These are phyloP conservation scores for Upupa epops DNA, from an alignment of 2,113 vertebrate species.

Conservation along the genomic window DNA sequence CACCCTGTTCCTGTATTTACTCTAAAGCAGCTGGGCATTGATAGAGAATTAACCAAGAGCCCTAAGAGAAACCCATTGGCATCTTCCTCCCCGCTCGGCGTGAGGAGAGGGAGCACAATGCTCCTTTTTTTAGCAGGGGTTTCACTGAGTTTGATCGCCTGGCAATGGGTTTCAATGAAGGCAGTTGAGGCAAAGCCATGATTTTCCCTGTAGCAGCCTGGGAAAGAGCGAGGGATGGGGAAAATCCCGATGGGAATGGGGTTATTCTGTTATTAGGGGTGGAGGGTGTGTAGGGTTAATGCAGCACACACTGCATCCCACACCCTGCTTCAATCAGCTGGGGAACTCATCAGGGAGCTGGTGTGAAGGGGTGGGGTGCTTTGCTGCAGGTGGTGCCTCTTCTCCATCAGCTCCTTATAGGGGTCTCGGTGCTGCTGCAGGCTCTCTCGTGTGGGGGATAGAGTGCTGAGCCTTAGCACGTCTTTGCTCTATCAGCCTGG, in stretches of 20 bases:
- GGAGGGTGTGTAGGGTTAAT: not conserved
- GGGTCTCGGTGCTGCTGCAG: rapidly evolving
- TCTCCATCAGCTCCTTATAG: not conserved
- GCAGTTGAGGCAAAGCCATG: slow-evolving; percentile 33
- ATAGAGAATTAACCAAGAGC: slow-evolving; percentile 34
- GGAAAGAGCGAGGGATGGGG: slow-evolving; percentile 27
- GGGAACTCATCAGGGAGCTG: not conserved
- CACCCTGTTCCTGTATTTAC: slow-evolving; percentile 54
- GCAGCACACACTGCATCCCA: not conserved
- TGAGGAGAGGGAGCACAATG: slow-evolving; percentile 13
- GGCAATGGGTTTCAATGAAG: slow-evolving; percentile 30
- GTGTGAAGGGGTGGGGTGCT: not conserved
- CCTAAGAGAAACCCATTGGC: slow-evolving; percentile 11
- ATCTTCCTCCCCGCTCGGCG: slow-evolving; percentile 2
- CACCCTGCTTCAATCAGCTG: not conserved
- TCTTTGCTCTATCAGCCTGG: not conserved
- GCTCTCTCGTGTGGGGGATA: not conserved
- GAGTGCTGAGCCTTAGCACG: rapidly evolving
- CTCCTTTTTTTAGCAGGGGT: slow-evolving; percentile 53
- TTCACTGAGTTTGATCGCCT: slow-evolving; percentile 60
- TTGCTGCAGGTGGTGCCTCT: not conserved
- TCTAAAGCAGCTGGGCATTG: slow-evolving; percentile 49
- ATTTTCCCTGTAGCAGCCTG: slow-evolving; percentile 24
- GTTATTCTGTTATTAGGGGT: not conserved
- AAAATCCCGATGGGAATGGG: not conserved